phyloP scores from a whole-genome alignment of 2,888 invertebrate species.

The Escarpia spicata region DNA sequence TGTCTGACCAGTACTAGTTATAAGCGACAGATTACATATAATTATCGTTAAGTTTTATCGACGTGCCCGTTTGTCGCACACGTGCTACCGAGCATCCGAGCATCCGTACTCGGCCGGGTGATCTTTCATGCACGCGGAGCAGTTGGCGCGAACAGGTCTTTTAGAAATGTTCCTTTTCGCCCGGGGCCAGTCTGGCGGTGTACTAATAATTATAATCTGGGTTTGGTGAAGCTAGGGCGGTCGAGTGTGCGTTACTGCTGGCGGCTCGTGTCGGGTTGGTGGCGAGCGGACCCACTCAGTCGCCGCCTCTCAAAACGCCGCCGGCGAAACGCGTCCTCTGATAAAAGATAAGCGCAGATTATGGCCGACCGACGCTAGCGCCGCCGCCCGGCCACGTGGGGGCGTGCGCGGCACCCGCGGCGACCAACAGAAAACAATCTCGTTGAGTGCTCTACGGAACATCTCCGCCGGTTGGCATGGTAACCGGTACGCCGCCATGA shows the following conservation, averaged over 20 bases:
- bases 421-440: constrained; percentile 3
- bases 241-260: constrained; percentile 12
- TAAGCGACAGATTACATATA: not conserved
- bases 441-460: not conserved
- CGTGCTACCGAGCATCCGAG: not conserved
- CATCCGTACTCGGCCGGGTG: not conserved
- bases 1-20: not conserved
- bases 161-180: not conserved
- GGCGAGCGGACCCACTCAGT: not conserved
- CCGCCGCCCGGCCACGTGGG: not conserved
- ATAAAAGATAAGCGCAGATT: not conserved
- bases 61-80: not conserved
- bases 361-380: not conserved
- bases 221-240: not conserved
- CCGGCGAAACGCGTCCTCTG: constrained; percentile 3
- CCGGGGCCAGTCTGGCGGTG: not conserved
- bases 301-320: not conserved
- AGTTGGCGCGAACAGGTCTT: not conserved
- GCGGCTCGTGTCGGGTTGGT: not conserved
- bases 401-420: not conserved
- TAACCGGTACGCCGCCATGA: not conserved
- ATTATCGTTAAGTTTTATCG: not conserved
- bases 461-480: not conserved
- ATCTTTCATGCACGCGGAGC: not conserved
- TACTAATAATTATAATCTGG: constrained; percentile 13